Conservation (phyloP, 2,888 invertebrate species). For the Philonicus albiceps region DNA sequence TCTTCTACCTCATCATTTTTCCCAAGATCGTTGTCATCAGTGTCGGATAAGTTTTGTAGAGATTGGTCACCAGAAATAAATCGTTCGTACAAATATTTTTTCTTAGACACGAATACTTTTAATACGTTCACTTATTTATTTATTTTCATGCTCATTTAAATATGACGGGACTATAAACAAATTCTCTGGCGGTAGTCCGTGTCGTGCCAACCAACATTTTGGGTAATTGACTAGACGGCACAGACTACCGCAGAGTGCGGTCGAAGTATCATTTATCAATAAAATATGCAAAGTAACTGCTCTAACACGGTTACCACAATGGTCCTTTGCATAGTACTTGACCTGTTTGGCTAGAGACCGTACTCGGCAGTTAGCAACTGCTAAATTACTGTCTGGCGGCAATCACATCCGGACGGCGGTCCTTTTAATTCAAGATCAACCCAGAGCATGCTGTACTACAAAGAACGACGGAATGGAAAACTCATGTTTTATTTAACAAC, state of each 20-base stretch:
- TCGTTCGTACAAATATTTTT: constrained; percentile 35
- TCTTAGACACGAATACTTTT: background rate
- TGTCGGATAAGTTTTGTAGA: constrained; percentile 32
- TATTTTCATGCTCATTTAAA: constrained; percentile 14
- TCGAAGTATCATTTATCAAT: background rate
- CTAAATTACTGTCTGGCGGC: background rate
- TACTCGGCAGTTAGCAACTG: background rate
- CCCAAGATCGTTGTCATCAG: constrained; percentile 40
- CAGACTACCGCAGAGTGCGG: background rate
- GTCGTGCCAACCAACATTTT: background rate
- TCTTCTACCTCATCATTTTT: constrained; percentile 40
- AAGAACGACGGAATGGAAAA: background rate
- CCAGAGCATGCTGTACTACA: background rate
- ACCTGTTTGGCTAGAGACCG: background rate
- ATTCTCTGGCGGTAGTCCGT: background rate
- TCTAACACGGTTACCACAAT: background rate
- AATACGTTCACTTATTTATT: background rate
- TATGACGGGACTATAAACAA: constrained; percentile 29
- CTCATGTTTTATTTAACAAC: background rate
- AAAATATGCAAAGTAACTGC: background rate
- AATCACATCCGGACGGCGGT: background rate
- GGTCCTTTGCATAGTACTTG: background rate
- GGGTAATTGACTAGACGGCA: background rate
- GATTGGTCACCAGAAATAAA: constrained; percentile 40
- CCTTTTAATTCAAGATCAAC: background rate